Conservation (phyloP, 2,797 vertebrate species). For the Lepilemur septentrionalis region DNA sequence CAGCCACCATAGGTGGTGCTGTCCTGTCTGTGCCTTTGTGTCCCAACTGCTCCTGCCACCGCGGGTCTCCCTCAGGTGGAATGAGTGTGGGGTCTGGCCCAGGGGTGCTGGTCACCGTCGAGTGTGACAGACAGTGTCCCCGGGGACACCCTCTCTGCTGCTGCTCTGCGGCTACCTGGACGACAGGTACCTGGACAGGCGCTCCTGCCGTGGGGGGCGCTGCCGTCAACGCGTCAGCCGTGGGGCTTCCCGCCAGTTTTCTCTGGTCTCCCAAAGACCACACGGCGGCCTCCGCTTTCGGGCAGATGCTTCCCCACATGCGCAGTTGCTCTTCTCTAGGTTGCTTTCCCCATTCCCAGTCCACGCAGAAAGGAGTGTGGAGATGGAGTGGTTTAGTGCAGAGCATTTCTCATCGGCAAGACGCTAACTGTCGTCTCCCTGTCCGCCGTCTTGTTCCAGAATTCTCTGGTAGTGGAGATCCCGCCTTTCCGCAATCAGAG, state of each 20-base stretch:
- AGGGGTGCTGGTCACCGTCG: fast-evolving
- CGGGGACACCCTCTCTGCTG: no score
- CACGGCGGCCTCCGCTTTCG: no score
- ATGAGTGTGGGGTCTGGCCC: neutral
- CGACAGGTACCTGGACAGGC: neutral
- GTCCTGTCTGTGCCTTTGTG: fast-evolving
- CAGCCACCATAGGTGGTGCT: fast-evolving
- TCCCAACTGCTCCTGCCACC: neutral
- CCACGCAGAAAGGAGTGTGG: neutral
- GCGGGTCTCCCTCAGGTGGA: neutral
- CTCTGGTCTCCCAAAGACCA: neutral
- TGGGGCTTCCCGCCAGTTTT: no score
- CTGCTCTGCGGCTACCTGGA: fast-evolving
- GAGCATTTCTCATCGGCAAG: neutral
- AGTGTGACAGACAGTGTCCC: fast-evolving
- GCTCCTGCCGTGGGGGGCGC: fast-evolving
- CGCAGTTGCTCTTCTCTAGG: neutral
- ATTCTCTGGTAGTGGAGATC: constrained; percentile 92
- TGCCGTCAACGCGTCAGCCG: fast-evolving
- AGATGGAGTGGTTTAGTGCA: no score
- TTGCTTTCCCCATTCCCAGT: neutral
- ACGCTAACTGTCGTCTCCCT: neutral
- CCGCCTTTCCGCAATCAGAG: constrained; percentile 96
- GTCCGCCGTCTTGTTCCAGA: constrained; percentile 81
- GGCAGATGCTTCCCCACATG: neutral